Evolutionary conservation across 1,140 invertebrate species (phyloP), one percentile per base, ranked within the genome.

Genomic region (Temnothorax longispinosus): DNA sequence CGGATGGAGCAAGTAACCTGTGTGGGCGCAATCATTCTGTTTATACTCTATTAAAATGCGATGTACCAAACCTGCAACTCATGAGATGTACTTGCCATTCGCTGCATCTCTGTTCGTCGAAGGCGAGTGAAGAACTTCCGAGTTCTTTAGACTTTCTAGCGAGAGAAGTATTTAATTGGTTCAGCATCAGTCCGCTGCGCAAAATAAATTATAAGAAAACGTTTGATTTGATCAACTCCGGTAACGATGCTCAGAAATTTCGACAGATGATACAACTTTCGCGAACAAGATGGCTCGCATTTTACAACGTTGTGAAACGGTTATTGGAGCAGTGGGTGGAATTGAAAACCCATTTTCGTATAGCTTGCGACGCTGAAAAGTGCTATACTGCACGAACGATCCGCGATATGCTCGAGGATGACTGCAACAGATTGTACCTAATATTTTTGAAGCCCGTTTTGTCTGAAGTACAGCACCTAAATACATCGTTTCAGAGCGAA

Each of bases 181-280:
- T 62, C 15, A 62, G 58, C 8, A 21, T 62, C 13, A 62, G 10
- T 35, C 6, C 58, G 11, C 27, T 62, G 27, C 21, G 58, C 27
- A 62, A 6, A 27, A 11, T 62, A 62, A 62, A 62, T 62, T 62
- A 62, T 62, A 62, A 62, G 27, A 62, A 62, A 62, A 62, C 58
- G 58, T 62, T 62, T 21, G 10, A 62, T 62, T 62, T 62, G 11
- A 62, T 35, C 27, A 62, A 62, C 27, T 32, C 27, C 0, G 27
- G 58, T 35, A 62, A 35, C 15, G 58, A 62, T 15, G 58, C 58
- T 62, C 58, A 62, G 11, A 62, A 62, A 32, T 60, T 27, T 60
- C 27, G 10, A 5, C 58, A 62, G 27, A 62, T 62, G 27, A 62
- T 62, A 35, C 58, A 62, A 62, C 58, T 62, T 62, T 62, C 58